Conservation (phyloP, 2,113 vertebrate genomes). For the Nothocercus nigrocapillus region DNA sequence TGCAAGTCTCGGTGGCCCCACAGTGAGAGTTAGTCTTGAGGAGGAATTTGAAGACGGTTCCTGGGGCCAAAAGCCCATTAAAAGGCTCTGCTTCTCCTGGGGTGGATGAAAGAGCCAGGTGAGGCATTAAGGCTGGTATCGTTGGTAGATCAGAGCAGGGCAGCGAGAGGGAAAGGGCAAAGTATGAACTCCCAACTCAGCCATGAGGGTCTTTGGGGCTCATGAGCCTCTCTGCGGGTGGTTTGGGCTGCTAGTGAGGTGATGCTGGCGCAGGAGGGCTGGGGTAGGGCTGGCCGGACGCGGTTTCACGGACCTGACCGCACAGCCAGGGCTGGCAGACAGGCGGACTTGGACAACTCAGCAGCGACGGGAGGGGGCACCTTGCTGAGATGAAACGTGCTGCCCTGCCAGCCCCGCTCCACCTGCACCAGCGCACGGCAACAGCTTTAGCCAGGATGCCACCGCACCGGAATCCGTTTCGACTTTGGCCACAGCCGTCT, state of each 20-base stretch:
- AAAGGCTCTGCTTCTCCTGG: not conserved
- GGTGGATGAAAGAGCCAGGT: not conserved
- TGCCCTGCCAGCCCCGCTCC: not conserved
- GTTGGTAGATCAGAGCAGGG: not conserved
- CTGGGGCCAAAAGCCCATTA: not conserved
- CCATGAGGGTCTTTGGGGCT: not conserved
- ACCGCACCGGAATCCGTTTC: accelerated
- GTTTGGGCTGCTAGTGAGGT: not conserved
- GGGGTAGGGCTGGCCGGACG: not conserved
- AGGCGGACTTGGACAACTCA: accelerated
- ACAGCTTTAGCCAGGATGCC: not conserved
- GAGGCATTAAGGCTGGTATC: not conserved
- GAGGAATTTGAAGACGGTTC: not conserved
- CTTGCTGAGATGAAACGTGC: not conserved
- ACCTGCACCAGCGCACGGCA: not conserved
- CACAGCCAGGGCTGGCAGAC: not conserved
- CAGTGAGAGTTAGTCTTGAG: not conserved
- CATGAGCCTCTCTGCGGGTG: not conserved
- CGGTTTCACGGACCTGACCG: not conserved
- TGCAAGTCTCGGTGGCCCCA: not conserved
- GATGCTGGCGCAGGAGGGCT: not conserved
- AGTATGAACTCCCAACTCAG: not conserved
- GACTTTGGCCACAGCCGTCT: not conserved
- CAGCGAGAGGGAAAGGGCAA: not conserved
- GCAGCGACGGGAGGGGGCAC: not conserved